phyloP scores from a whole-genome alignment of 30 jellyfish, hydroid and myxozoan genomes.

The Cassiopea xamachana region DNA sequence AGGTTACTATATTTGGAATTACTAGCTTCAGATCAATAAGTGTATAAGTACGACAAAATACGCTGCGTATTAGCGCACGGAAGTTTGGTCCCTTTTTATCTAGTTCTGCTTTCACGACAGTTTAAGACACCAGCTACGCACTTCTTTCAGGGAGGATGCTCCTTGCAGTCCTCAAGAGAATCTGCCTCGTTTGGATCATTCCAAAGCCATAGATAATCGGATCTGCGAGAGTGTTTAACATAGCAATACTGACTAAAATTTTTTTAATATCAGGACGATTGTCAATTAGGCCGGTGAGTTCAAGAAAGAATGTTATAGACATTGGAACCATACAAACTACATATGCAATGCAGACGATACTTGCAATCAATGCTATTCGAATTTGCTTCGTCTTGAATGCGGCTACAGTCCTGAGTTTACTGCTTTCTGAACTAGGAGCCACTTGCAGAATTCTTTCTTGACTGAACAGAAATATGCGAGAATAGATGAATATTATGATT shows the following conservation, averaged over 20 bases:
- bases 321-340: neutral
- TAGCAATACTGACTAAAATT: neutral
- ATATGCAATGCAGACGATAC: neutral
- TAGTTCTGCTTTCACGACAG: too few relatives aligned
- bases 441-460: neutral
- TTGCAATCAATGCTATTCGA: neutral
- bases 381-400: neutral
- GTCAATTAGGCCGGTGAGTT: neutral
- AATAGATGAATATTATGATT: too few relatives aligned
- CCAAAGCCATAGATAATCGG: neutral
- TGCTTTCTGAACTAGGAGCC: neutral
- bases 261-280: neutral
- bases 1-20: too few relatives aligned
- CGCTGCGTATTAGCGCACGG: too few relatives aligned
- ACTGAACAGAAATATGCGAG: neutral
- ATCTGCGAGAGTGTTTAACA: too few relatives aligned
- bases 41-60: too few relatives aligned
- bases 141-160: neutral
- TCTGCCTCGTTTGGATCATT: neutral
- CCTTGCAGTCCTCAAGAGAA: neutral
- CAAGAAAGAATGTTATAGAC: neutral
- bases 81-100: too few relatives aligned
- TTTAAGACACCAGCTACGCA: too few relatives aligned
- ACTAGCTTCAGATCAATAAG: too few relatives aligned
- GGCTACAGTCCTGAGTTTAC: neutral